Evolutionary conservation across 2,797 vertebrate genomes (phyloP).

Genomic region (Karalla daura): DNA sequence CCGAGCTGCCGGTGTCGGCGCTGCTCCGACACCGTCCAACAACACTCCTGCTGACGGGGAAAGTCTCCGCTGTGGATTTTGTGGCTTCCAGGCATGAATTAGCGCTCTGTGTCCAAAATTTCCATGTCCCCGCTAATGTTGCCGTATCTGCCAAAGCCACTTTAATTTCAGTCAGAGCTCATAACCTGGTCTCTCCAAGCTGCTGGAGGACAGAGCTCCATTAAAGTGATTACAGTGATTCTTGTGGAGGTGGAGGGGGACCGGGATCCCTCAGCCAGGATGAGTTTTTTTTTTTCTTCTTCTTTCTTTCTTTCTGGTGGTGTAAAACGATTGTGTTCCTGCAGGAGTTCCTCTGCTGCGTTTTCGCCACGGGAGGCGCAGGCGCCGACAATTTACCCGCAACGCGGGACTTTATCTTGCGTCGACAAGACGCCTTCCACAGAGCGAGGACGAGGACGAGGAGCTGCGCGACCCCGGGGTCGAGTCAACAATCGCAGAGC

Average conservation of each 20-base stretch:
- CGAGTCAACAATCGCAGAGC: constrained; percentile 31
- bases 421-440: constrained; percentile 30
- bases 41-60: neutral
- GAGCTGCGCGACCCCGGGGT: constrained; percentile 22
- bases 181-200: constrained; percentile 23
- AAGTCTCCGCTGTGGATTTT: neutral
- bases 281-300: constrained; percentile 4
- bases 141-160: constrained; percentile 5
- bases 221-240: constrained; percentile 17
- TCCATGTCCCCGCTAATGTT: neutral
- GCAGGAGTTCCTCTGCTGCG: constrained; percentile 35
- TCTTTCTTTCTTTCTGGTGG: constrained; percentile 7
- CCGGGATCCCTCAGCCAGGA: constrained; percentile 7
- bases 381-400: constrained; percentile 31
- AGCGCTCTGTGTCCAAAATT: constrained; percentile 17
- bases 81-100: constrained; percentile 16
- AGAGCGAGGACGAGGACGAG: neutral
- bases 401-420: constrained; percentile 21
- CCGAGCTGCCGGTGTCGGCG: neutral
- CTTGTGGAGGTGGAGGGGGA: constrained; percentile 3
- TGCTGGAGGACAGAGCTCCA: constrained; percentile 17
- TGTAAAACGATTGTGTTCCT: constrained; percentile 35
- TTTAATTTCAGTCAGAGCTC: constrained; percentile 31
- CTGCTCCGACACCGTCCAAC: neutral
- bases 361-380: constrained; percentile 26